A percentile compares a stretch with the other conserved stretches of the same genome.
Conservation (phyloP, 2,113 vertebrate species). For the Cnemophilus loriae region DNA sequence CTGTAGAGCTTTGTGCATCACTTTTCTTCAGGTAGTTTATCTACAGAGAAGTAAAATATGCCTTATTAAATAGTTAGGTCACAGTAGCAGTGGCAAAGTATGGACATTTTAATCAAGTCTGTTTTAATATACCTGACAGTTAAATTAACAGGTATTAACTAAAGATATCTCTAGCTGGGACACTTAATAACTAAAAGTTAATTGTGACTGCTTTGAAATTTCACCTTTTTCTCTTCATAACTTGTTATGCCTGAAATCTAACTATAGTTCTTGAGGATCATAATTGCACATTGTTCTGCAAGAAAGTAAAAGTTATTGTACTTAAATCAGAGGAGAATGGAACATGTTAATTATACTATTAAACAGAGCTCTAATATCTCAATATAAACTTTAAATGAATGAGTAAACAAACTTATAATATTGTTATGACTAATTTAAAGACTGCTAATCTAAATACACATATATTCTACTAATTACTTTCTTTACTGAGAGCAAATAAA, state of each 20-base stretch:
- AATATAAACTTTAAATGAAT: slow-evolving; percentile 1
- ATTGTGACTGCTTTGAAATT: background rate
- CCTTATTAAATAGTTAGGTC: background rate
- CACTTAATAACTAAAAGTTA: background rate
- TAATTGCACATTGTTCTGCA: background rate
- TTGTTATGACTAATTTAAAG: background rate
- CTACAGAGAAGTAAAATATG: background rate
- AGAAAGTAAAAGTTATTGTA: background rate
- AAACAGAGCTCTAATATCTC: slow-evolving; percentile 26
- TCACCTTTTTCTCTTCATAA: background rate
- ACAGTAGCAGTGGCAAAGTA: background rate
- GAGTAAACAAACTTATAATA: background rate
- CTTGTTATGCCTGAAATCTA: background rate
- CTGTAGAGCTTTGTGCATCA: background rate
- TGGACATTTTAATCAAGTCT: background rate
- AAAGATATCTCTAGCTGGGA: background rate
- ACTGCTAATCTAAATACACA: background rate
- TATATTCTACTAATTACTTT: background rate
- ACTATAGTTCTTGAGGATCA: background rate
- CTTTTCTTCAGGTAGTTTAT: background rate
- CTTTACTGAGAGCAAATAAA: background rate
- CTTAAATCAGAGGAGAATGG: background rate
- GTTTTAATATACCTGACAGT: background rate
- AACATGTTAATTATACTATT: background rate
- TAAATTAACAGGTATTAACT: slow-evolving; percentile 41